A percentile compares a stretch with the other conserved stretches of the same genome.
Conservation (phyloP, 2,797 vertebrate species). For the Peromyscus attwateri region DNA sequence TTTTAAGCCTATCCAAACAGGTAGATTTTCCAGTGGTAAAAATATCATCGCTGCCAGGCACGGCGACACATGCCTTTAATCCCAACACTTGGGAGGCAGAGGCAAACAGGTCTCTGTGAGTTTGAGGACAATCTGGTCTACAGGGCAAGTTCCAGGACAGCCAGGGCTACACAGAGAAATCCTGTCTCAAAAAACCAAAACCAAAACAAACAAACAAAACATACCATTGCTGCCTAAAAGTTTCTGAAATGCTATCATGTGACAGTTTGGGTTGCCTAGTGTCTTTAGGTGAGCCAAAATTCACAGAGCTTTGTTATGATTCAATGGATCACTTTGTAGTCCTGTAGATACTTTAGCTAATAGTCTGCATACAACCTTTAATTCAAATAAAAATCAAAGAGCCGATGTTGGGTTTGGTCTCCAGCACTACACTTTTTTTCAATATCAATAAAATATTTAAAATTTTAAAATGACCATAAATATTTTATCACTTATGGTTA, state of each 20-base stretch:
- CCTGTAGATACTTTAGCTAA: background rate
- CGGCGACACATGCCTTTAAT: background rate
- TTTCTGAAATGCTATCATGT: background rate
- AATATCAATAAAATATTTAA: slow-evolving; percentile 29
- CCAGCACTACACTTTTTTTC: background rate
- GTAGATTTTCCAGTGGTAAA: slow-evolving; percentile 24
- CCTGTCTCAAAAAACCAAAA: background rate
- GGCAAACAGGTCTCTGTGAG: background rate
- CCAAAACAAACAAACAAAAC: no score
- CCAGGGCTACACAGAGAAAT: background rate
- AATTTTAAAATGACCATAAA: background rate
- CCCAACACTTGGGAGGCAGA: background rate
- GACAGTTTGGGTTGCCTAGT: background rate
- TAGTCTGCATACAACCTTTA: background rate
- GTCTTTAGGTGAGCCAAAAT: slow-evolving; percentile 22
- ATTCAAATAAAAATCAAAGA: background rate
- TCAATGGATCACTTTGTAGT: background rate
- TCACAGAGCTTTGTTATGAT: background rate
- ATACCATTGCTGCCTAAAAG: background rate
- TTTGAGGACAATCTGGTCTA: background rate
- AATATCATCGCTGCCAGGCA: background rate
- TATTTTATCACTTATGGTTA: background rate
- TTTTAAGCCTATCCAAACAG: slow-evolving; percentile 19
- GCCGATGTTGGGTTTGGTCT: background rate
- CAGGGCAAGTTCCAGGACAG: background rate